These are phyloP conservation scores for Torymus tubicola DNA, from an alignment of 2,888 invertebrate species.

Conservation along the genomic window DNA sequence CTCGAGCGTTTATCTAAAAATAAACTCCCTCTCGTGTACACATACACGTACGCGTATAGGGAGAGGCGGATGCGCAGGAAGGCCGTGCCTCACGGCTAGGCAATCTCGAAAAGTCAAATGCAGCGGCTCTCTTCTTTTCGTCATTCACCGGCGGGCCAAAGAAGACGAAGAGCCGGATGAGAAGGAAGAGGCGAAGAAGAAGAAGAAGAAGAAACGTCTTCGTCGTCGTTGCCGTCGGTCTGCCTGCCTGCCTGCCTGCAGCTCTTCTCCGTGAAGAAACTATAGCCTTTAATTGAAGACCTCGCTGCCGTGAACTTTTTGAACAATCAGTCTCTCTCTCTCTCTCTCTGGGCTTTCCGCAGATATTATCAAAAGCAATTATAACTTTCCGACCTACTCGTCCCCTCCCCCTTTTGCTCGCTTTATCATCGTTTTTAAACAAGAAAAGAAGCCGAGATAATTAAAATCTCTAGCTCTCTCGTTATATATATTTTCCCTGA, in stretches of 20 bases:
- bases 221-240: no score
- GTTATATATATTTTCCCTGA: conserved; percentile 29
- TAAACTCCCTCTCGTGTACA: not conserved
- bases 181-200: no score
- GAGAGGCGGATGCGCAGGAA: not conserved
- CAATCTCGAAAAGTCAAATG: conserved; percentile 44
- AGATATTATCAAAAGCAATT: conserved; percentile 56
- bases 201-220: conserved; percentile 24
- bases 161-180: no score
- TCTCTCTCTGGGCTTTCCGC: conserved; percentile 14
- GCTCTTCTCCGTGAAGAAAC: conserved; percentile 16
- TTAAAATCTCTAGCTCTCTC: conserved; percentile 35
- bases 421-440: conserved; percentile 10
- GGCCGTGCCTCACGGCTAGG: conserved; percentile 36
- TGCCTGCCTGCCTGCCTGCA: not conserved
- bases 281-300: conserved; percentile 40
- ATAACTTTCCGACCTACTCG: conserved; percentile 52
- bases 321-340: conserved; percentile 36
- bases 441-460: conserved; percentile 33
- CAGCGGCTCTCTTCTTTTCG: not conserved
- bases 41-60: no score
- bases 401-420: not conserved
- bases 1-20: not conserved
- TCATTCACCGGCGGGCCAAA: not conserved
- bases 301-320: conserved; percentile 27